phyloP scores from a whole-genome alignment of 2,113 vertebrate species.

The Etia nguti region DNA sequence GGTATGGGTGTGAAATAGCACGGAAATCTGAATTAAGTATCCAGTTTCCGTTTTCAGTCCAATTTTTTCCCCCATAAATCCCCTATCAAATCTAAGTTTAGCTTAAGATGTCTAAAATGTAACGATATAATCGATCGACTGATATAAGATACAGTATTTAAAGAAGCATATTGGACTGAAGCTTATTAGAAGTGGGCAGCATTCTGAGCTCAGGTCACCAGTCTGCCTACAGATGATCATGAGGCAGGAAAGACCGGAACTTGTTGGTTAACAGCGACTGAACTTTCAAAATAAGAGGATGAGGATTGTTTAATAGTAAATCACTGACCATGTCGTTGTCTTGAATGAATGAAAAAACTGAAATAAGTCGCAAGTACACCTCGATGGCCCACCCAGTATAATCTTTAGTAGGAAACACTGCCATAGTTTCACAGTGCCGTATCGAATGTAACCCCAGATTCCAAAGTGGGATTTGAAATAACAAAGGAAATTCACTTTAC shows the following conservation, averaged over 20 bases:
- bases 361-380: not conserved
- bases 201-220: not conserved
- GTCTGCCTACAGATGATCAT: not conserved
- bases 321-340: not conserved
- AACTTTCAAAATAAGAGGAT: not conserved
- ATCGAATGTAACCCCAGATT: too few species aligned
- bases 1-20: not conserved
- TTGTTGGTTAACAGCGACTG: not conserved
- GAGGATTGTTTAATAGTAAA: not conserved
- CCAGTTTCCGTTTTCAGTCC: not conserved
- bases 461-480: too few species aligned
- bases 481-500: too few species aligned
- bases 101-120: not conserved
- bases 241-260: not conserved
- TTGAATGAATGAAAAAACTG: not conserved
- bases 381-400: not conserved
- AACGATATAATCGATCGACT: not conserved
- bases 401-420: not conserved
- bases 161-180: fast-evolving
- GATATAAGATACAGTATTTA: not conserved
- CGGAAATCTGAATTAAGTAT: not conserved
- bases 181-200: not conserved
- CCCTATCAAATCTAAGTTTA: not conserved
- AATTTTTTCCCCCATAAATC: not conserved
- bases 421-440: too few species aligned